Percentiles rank a stretch among this genome's conserved stretches.
Conservation (phyloP, 2,888 invertebrate species). For the Eupithecia subfuscata region DNA sequence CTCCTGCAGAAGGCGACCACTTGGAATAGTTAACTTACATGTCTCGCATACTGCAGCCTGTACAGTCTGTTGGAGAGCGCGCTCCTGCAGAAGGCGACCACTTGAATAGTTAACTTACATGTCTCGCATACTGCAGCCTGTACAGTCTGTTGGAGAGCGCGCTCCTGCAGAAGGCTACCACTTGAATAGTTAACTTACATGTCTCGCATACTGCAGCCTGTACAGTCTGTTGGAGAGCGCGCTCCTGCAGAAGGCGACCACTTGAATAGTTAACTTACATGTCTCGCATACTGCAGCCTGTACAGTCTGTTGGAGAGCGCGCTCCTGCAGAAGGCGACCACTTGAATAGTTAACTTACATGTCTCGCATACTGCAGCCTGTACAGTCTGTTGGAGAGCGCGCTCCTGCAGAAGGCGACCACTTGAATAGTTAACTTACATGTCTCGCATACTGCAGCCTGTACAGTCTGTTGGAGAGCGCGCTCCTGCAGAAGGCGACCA, state of each 20-base stretch:
- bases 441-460: slow-evolving; percentile 59
- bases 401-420: slow-evolving; percentile 90
- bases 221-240: slow-evolving; percentile 82
- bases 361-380: slow-evolving; percentile 59
- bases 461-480: slow-evolving; percentile 82
- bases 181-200: slow-evolving; percentile 77
- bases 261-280: slow-evolving; percentile 77
- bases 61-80: slow-evolving; percentile 82
- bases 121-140: slow-evolving; percentile 59
- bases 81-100: slow-evolving; percentile 90
- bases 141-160: slow-evolving; percentile 82
- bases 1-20: slow-evolving; percentile 91
- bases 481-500: slow-evolving; percentile 90
- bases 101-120: slow-evolving; percentile 77
- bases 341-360: slow-evolving; percentile 77
- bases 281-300: slow-evolving; percentile 59
- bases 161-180: slow-evolving; percentile 90
- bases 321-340: slow-evolving; percentile 90
- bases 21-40: slow-evolving; percentile 70
- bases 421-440: slow-evolving; percentile 77
- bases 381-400: slow-evolving; percentile 82
- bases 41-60: slow-evolving; percentile 59
- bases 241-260: slow-evolving; percentile 90
- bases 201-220: slow-evolving; percentile 59
- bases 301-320: slow-evolving; percentile 82